Conservation (phyloP, 2,797 vertebrate species). For the Pseudochromis fuscus region DNA sequence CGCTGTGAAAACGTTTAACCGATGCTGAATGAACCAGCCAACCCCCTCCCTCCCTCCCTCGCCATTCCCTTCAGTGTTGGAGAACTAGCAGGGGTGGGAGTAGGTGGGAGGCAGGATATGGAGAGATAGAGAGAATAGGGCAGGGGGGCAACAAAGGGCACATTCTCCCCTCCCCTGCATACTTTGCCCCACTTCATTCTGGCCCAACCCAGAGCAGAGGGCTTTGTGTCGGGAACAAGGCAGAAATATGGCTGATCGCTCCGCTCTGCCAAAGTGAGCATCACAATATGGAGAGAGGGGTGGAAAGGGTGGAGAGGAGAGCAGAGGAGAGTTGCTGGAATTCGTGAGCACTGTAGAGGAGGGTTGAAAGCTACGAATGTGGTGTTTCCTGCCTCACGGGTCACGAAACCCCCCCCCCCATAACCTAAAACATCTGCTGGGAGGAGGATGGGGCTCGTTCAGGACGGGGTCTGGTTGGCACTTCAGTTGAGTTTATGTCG, state of each 20-base stretch:
- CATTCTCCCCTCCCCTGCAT: conserved; percentile 81
- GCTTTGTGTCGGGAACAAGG: conserved; percentile 82
- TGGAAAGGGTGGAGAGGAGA: conserved; percentile 42
- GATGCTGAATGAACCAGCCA: conserved; percentile 87
- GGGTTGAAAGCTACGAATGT: conserved; percentile 35
- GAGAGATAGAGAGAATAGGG: conserved; percentile 80
- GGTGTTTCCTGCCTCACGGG: conserved; percentile 36
- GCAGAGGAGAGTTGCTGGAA: conserved; percentile 33
- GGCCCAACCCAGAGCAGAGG: conserved; percentile 74
- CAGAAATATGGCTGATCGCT: conserved; percentile 81
- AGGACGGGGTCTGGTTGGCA: not conserved
- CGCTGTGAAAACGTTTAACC: conserved; percentile 98
- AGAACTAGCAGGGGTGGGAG: conserved; percentile 77
- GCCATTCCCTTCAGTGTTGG: conserved; percentile 72
- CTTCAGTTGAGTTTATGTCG: not conserved
- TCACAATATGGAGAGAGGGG: conserved; percentile 65
- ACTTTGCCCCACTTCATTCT: conserved; percentile 83
- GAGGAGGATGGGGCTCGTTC: not conserved
- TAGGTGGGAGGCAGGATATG: conserved; percentile 81
- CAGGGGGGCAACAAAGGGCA: conserved; percentile 81
- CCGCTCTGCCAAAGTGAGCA: conserved; percentile 82
- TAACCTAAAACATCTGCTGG: conserved; percentile 9
- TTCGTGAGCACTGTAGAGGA: conserved; percentile 27
- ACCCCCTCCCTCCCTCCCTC: conserved; percentile 53
- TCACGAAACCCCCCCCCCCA: conserved; percentile 26